Evolutionary conservation across 2,797 vertebrate species (phyloP).

Genomic region (Mallotus villosus): DNA sequence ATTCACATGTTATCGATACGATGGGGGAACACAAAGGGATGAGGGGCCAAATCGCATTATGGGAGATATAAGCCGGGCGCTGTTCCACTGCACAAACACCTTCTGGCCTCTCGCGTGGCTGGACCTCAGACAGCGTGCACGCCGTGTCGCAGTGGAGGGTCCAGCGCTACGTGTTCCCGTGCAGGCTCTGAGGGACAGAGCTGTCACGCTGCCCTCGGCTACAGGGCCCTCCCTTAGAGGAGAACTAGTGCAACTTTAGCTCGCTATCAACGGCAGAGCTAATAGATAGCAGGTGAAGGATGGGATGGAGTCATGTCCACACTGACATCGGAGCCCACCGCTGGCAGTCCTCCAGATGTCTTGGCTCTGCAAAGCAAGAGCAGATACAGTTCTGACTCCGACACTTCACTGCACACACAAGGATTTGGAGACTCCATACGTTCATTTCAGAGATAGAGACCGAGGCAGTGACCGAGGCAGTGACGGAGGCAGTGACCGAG

Average conservation of each 20-base stretch:
- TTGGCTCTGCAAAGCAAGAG: conserved; percentile 54
- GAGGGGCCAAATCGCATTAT: conserved; percentile 50
- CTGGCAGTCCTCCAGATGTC: conserved; percentile 56
- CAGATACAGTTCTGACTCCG: conserved; percentile 32
- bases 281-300: conserved; percentile 66
- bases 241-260: conserved; percentile 26
- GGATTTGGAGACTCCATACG: conserved; percentile 10
- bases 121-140: conserved; percentile 31
- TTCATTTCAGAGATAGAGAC: neutral
- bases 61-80: conserved; percentile 43
- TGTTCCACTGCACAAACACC: conserved; percentile 48
- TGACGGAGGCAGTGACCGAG: no score
- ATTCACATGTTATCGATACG: conserved; percentile 63
- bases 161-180: neutral
- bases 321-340: conserved; percentile 51
- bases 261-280: conserved; percentile 44
- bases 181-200: neutral
- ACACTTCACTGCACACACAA: conserved; percentile 37
- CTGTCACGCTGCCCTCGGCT: conserved; percentile 4
- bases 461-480: no score
- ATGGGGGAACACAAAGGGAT: conserved; percentile 51
- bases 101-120: conserved; percentile 57
- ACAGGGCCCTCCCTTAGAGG: conserved; percentile 4
- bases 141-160: no score
- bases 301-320: conserved; percentile 58